Evolutionary conservation across 1,140 invertebrate species (phyloP).

Genomic region (Aricia agestis): DNA sequence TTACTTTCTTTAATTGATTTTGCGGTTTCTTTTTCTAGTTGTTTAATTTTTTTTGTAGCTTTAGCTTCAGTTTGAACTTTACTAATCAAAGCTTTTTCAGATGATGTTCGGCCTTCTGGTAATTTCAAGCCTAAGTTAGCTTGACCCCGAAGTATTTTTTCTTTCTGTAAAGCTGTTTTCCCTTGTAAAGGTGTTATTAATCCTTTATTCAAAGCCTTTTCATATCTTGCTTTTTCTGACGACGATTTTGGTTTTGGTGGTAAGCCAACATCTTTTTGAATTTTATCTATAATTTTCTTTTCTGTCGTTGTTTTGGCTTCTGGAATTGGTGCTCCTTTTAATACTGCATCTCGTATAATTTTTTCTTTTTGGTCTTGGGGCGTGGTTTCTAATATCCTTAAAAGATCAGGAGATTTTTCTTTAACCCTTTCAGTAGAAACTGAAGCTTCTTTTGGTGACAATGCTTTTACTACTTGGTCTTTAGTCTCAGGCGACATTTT

Average conservation of each 20-base stretch:
- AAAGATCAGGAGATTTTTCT: slow-evolving; percentile 6
- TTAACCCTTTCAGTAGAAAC: background rate
- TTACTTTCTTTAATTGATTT: slow-evolving; percentile 4
- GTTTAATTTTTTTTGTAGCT: background rate
- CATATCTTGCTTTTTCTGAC: slow-evolving; percentile 23
- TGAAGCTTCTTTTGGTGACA: background rate
- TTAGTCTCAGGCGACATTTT: background rate
- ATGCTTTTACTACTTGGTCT: background rate
- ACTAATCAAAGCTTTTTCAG: slow-evolving; percentile 31
- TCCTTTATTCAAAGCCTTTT: slow-evolving; percentile 23
- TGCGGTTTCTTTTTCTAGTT: background rate
- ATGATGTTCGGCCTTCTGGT: slow-evolving; percentile 28
- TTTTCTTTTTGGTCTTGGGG: slow-evolving; percentile 37
- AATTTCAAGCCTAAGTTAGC: slow-evolving; percentile 29
- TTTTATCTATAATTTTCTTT: slow-evolving; percentile 35
- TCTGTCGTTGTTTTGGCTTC: slow-evolving; percentile 36
- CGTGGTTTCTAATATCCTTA: background rate
- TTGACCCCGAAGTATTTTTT: slow-evolving; percentile 21
- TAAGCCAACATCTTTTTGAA: slow-evolving; percentile 24
- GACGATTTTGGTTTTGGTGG: slow-evolving; percentile 10
- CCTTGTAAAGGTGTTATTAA: slow-evolving; percentile 25
- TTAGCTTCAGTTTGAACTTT: slow-evolving; percentile 22
- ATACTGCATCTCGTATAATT: slow-evolving; percentile 30
- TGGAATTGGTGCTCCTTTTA: slow-evolving; percentile 32
- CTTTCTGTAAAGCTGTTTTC: slow-evolving; percentile 21